These are phyloP conservation scores for Microtus oregoni DNA, from an alignment of 2,113 vertebrate species.

Conservation along the genomic window DNA sequence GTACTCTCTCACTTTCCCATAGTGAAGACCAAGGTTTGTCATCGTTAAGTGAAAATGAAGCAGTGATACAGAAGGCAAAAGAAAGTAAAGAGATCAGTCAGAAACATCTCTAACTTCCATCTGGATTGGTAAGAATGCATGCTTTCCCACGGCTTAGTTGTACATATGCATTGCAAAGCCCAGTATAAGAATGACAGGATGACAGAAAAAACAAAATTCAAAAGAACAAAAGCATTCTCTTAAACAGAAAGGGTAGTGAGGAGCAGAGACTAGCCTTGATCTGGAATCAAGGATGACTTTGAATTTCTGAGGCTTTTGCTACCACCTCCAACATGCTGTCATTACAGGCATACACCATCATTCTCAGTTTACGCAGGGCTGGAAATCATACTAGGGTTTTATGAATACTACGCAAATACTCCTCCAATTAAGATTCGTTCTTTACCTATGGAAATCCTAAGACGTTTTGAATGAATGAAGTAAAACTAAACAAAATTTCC, in stretches of 20 bases:
- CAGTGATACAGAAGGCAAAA: constrained; percentile 52
- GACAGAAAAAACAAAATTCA: background rate
- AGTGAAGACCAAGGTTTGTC: background rate
- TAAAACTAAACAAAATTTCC: background rate
- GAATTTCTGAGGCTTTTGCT: background rate
- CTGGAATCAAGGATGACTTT: background rate
- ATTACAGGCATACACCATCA: background rate
- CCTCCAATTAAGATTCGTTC: background rate
- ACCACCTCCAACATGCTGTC: background rate
- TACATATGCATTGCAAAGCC: background rate
- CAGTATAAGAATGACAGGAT: background rate
- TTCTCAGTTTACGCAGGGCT: no score
- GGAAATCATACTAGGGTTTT: background rate
- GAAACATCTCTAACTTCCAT: constrained; percentile 49
- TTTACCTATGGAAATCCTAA: background rate
- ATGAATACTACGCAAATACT: background rate
- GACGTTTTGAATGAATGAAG: background rate
- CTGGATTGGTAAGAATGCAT: background rate
- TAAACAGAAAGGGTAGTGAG: background rate
- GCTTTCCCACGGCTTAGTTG: background rate
- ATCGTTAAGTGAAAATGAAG: background rate
- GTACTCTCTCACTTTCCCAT: background rate
- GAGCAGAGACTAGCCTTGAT: background rate
- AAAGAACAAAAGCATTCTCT: background rate
- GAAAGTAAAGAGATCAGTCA: background rate